A percentile compares a stretch with the other conserved stretches of the same genome.
phyloP scores from a whole-genome alignment of 2,797 vertebrate genomes.

The Catamblyrhynchus diadema region DNA sequence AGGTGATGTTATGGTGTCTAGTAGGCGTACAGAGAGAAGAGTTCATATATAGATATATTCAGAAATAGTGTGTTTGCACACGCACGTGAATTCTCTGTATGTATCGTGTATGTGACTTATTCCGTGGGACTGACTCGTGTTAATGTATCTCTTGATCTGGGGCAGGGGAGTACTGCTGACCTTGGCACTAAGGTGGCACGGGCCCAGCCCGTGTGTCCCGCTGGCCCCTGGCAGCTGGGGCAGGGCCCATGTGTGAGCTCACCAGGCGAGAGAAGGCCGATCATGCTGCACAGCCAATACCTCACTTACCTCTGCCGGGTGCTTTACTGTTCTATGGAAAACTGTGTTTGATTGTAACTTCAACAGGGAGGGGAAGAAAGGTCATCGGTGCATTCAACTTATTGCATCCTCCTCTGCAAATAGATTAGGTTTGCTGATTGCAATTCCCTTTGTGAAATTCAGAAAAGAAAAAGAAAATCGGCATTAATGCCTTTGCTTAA shows the following conservation, averaged over 20 bases:
- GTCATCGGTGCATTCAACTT: conserved; percentile 22
- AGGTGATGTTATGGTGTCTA: conserved; percentile 71
- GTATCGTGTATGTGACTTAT: conserved; percentile 80
- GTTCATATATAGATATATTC: conserved; percentile 70
- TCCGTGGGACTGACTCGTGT: conserved; percentile 82
- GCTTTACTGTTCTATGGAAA: conserved; percentile 64
- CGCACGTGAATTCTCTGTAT: conserved; percentile 77
- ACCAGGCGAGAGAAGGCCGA: conserved; percentile 36
- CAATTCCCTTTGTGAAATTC: conserved; percentile 51
- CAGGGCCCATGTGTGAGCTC: neutral
- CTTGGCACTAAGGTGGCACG: conserved; percentile 75
- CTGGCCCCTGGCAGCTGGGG: neutral
- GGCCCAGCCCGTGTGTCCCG: conserved; percentile 8
- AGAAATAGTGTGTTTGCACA: conserved; percentile 72
- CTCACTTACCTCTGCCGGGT: conserved; percentile 70
- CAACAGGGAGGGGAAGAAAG: neutral
- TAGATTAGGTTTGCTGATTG: conserved; percentile 35
- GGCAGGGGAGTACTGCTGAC: conserved; percentile 74
- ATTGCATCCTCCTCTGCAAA: conserved; percentile 54
- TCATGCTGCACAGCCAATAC: conserved; percentile 69
- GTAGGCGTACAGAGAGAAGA: conserved; percentile 71
- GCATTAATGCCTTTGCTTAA: conserved; percentile 65
- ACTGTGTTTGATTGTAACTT: conserved; percentile 62
- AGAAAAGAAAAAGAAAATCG: neutral
- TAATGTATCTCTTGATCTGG: conserved; percentile 82